These are phyloP conservation scores for Cossypha heuglini DNA, from an alignment of 2,797 vertebrate species.

Conservation along the genomic window DNA sequence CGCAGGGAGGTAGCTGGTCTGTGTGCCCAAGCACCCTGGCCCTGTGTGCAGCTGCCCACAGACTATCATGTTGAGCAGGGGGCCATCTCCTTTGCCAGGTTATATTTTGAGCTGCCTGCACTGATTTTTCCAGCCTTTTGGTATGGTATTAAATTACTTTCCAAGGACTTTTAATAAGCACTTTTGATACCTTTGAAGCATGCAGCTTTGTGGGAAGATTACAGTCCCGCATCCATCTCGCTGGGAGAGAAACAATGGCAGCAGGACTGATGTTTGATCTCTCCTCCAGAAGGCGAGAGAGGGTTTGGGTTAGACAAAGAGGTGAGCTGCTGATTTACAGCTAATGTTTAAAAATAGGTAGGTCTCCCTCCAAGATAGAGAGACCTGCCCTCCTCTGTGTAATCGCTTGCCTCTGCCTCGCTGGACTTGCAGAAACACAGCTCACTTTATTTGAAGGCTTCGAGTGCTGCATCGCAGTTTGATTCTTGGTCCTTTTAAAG, in stretches of 20 bases:
- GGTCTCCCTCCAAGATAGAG: constrained; percentile 77
- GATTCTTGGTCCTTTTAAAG: constrained; percentile 69
- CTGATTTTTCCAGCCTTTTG: constrained; percentile 59
- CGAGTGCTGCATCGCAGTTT: constrained; percentile 54
- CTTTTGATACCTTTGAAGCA: constrained; percentile 73
- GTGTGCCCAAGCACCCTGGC: not conserved
- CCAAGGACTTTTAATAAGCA: constrained; percentile 75
- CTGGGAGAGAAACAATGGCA: constrained; percentile 74
- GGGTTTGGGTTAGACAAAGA: constrained; percentile 68
- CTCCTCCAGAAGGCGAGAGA: constrained; percentile 60
- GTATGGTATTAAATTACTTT: constrained; percentile 74
- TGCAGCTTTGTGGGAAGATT: constrained; percentile 72
- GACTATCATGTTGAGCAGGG: not conserved
- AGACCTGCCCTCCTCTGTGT: constrained; percentile 67
- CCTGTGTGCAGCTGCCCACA: not conserved
- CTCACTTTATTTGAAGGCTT: constrained; percentile 70
- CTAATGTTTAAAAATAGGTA: constrained; percentile 74
- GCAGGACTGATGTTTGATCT: constrained; percentile 66
- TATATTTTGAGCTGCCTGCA: constrained; percentile 19
- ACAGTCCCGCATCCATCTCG: constrained; percentile 68
- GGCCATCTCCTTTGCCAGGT: not conserved
- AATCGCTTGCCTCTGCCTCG: constrained; percentile 59
- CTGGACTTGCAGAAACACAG: constrained; percentile 61
- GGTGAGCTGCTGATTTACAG: constrained; percentile 58
- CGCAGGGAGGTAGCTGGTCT: not conserved